phyloP scores from a whole-genome alignment of 2,113 vertebrate genomes.

The Cariama cristata region DNA sequence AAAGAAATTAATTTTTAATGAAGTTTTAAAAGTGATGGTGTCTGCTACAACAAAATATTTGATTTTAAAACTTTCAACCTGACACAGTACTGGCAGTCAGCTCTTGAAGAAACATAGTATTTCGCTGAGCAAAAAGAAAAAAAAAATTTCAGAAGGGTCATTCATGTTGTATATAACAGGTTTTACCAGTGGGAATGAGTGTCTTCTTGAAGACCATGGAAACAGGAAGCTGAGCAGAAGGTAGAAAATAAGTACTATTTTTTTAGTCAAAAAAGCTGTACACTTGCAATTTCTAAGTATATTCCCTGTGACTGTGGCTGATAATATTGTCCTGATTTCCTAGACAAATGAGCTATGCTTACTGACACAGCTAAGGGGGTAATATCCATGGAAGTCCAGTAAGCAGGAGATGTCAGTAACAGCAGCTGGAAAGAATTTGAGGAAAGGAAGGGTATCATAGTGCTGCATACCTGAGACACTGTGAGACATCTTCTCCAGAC shows the following conservation, averaged over 20 bases:
- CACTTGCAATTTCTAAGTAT: not conserved
- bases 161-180: not conserved
- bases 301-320: not conserved
- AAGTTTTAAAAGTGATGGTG: not conserved
- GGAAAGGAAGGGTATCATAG: not conserved
- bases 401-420: not conserved
- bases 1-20: not conserved
- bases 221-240: not conserved
- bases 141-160: not conserved
- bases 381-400: not conserved
- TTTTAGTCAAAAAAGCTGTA: not conserved
- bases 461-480: not conserved
- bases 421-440: not conserved
- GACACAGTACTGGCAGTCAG: not conserved
- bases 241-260: not conserved
- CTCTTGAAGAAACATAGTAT: not conserved
- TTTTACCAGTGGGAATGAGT: not conserved
- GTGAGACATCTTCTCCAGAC: not conserved
- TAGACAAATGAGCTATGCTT: not conserved
- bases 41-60: not conserved
- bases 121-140: not conserved
- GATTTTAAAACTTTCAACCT: not conserved
- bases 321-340: not conserved
- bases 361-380: not conserved
- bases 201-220: not conserved